Conservation (phyloP, 2,113 vertebrate genomes). For the Salvator merianae region DNA sequence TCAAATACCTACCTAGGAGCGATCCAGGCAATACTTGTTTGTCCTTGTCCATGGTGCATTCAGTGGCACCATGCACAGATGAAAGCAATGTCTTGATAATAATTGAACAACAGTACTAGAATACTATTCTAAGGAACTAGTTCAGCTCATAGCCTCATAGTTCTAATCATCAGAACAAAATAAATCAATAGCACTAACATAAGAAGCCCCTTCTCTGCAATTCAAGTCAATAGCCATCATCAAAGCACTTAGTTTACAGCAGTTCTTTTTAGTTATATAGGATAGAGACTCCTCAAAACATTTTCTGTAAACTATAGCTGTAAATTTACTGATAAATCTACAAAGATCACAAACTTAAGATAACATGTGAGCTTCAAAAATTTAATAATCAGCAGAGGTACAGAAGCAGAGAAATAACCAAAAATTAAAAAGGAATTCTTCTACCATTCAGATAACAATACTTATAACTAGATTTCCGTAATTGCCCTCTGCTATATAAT, state of each 20-base stretch:
- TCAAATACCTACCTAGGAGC: conserved; percentile 30
- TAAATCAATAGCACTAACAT: not conserved
- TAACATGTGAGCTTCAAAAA: not conserved
- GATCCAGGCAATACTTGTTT: conserved; percentile 37
- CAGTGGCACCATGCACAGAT: conserved; percentile 23
- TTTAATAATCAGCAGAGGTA: not conserved
- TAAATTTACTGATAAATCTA: not conserved
- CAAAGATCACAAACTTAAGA: not conserved
- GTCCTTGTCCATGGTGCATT: conserved; percentile 26
- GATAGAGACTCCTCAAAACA: too few species aligned
- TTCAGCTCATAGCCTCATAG: not conserved
- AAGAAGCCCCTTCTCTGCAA: not conserved
- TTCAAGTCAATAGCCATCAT: not conserved
- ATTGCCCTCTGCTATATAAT: not conserved
- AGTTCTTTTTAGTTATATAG: too few species aligned
- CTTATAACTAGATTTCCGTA: not conserved
- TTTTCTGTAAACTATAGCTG: not conserved
- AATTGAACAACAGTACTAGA: conserved; percentile 9
- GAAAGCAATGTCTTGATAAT: not conserved
- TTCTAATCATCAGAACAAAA: not conserved
- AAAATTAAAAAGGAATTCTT: not conserved
- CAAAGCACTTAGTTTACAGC: not conserved
- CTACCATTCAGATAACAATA: not conserved
- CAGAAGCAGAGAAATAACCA: not conserved
- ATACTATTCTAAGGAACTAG: conserved; percentile 3